Percentiles rank a stretch among this genome's conserved stretches.
phyloP scores from a whole-genome alignment of 2,797 vertebrate species.

The Tapera naevia region DNA sequence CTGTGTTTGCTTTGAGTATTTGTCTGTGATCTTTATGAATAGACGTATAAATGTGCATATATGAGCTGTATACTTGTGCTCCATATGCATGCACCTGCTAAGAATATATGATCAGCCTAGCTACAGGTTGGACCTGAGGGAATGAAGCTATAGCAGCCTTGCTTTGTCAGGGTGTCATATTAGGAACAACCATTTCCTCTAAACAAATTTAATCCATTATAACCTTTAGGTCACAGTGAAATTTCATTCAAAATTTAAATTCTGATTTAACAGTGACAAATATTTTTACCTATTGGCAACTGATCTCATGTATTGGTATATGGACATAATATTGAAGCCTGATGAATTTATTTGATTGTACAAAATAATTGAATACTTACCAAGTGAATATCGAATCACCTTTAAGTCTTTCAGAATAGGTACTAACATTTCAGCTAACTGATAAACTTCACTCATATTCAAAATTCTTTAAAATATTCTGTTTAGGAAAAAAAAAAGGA shows the following conservation, averaged over 20 bases:
- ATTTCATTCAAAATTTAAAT: background rate
- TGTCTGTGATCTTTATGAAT: background rate
- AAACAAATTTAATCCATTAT: background rate
- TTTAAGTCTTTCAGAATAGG: background rate
- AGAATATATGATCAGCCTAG: background rate
- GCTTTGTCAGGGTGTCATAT: background rate
- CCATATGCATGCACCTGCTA: accelerated
- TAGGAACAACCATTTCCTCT: background rate
- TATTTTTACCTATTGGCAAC: background rate
- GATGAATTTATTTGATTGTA: background rate
- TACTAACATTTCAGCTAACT: background rate
- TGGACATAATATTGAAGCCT: background rate
- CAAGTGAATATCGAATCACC: background rate
- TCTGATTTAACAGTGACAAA: background rate
- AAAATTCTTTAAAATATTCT: background rate
- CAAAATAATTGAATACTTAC: background rate
- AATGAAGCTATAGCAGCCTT: background rate
- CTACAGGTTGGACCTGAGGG: background rate
- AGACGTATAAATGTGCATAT: background rate
- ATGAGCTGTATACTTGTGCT: background rate
- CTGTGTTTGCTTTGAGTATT: background rate
- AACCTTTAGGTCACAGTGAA: background rate
- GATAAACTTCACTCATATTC: background rate
- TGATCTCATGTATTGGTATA: background rate
- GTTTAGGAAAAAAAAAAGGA: background rate